phyloP scores from a whole-genome alignment of 1,140 invertebrate genomes.

The Aphis craccivora region DNA sequence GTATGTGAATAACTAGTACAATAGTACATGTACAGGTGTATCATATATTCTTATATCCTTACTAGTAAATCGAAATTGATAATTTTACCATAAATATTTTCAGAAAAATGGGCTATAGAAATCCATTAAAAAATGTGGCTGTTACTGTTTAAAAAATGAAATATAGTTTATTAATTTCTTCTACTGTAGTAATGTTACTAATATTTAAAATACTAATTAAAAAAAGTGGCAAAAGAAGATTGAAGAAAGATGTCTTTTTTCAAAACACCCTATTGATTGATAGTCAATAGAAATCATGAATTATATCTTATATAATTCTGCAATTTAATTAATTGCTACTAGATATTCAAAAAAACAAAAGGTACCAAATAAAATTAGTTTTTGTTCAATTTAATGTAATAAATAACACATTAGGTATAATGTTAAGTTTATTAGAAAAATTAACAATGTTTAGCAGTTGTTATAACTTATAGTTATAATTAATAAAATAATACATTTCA shows the following conservation, averaged over 20 bases:
- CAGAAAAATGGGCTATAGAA: too few species aligned
- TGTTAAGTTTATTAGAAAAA: not conserved
- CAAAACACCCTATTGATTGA: too few species aligned
- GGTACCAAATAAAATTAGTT: not conserved
- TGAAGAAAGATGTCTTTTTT: too few species aligned
- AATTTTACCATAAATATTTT: too few species aligned
- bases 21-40: not conserved
- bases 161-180: too few species aligned
- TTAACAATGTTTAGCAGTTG: not conserved
- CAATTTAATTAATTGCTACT: not conserved
- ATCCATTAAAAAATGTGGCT: too few species aligned
- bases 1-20: not conserved
- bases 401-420: not conserved
- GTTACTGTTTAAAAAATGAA: too few species aligned
- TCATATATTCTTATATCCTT: not conserved
- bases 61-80: too few species aligned
- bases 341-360: not conserved
- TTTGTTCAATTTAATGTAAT: not conserved
- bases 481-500: constrained; percentile 10
- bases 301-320: not conserved
- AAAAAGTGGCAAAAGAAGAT: too few species aligned
- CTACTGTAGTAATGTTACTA: too few species aligned
- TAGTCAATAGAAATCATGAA: too few species aligned
- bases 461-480: not conserved
- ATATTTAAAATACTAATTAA: too few species aligned